Evolutionary conservation across 2,113 vertebrate species (phyloP).

Genomic region (Notothenia rossii): DNA sequence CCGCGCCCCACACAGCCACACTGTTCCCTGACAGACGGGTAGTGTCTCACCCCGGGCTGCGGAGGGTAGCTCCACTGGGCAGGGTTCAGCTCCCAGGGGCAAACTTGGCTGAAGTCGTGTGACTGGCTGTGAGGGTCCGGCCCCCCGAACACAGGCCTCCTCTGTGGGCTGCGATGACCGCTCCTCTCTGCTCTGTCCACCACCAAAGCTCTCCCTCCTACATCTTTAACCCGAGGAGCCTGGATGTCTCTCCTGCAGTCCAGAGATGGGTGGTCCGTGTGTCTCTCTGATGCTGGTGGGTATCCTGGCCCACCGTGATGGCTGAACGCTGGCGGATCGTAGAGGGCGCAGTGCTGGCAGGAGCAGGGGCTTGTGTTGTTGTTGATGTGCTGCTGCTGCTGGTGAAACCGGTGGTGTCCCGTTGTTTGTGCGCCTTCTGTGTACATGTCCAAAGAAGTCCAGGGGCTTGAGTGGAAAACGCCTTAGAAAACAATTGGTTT

Average conservation of each 20-base stretch:
- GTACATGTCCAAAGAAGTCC: conserved; percentile 80
- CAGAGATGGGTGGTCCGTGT: conserved; percentile 64
- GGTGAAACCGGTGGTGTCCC: conserved; percentile 67
- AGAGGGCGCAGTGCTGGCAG: conserved; percentile 68
- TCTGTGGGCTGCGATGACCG: conserved; percentile 75
- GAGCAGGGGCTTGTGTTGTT: conserved; percentile 43
- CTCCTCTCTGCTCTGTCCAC: conserved; percentile 55
- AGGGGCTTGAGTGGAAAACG: conserved; percentile 57
- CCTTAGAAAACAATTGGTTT: conserved; percentile 77
- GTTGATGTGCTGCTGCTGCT: conserved; percentile 19
- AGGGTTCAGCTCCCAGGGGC: conserved; percentile 72
- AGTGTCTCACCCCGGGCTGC: conserved; percentile 68
- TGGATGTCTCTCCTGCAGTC: conserved; percentile 60
- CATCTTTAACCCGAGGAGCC: conserved; percentile 58
- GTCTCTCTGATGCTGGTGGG: conserved; percentile 45
- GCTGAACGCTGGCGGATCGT: conserved; percentile 38
- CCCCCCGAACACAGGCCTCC: conserved; percentile 75
- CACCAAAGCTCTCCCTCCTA: conserved; percentile 45
- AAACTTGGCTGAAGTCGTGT: conserved; percentile 57
- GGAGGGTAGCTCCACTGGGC: conserved; percentile 67
- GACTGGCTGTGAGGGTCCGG: conserved; percentile 56
- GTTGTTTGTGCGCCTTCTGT: conserved; percentile 70
- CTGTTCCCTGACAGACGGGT: conserved; percentile 73
- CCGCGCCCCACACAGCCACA: conserved; percentile 70
- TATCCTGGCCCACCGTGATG: conserved; percentile 50